Base-by-base conservation (phyloP, 2,888 invertebrate species). In the Caenorhabditis drosophilae region DNA sequence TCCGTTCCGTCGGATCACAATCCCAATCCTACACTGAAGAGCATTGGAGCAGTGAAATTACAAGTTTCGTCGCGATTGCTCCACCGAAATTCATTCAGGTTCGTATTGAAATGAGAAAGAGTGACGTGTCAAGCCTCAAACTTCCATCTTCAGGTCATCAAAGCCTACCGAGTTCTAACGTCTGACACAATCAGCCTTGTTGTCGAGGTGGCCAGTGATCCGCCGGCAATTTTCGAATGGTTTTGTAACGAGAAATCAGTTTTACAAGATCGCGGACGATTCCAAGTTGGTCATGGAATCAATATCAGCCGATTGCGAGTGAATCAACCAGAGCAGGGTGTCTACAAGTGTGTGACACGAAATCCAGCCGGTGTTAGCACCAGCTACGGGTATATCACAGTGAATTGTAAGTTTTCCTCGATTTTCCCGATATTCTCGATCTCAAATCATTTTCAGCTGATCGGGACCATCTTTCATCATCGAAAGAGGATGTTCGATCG, bases 321-420 rank as follows among this genome's bases (percentile, higher is more conserved):
- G 18, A 60, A 76, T 35, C 66, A 73, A 31, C 82, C 82, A 6
- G 73, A 73, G 23, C 72, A 80, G 55, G 93, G 92, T 23, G 88
- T 89, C 26, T 90, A 92, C 78, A 92, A 91, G 20, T 93, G 93
- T 78, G 88, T 91, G 78, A 93, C 93, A 2, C 91, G 92, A 85
- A 94, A 94, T 84, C 90, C 90, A 48, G 90, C 89, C 47, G 94
- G 94, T 16, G 89, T 91, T 81, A 90, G 90, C 26, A 80, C 80
- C 31, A 82, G 77, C 60, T 81, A 80, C 57, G 83, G 82, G 18
- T 82, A 80, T 48, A 77, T 83, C 48, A 75, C 74, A 23, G 73
- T 83, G 6, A 73, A 73, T 53, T 84, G 86, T 86, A 81, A 75
- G 84, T 27, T 31, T 34, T 31, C 38, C 31, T 1, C 15, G n/a